phyloP scores from a whole-genome alignment of 1,140 invertebrate species.

The Diplogasteroides magnus region DNA sequence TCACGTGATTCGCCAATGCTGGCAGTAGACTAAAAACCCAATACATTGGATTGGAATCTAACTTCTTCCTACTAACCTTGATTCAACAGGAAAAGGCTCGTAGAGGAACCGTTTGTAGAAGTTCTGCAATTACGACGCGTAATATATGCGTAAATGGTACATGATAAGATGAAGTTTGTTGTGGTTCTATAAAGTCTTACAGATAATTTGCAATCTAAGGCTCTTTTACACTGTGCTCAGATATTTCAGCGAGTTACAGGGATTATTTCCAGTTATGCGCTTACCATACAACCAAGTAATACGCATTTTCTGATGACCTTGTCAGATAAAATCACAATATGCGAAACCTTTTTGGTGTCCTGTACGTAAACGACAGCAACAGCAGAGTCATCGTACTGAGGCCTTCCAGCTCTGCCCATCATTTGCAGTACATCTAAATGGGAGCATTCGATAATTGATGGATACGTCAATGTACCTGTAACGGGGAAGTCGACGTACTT shows the following conservation, averaged over 20 bases:
- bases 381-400: slow-evolving; percentile 88
- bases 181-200: too few species aligned
- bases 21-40: slow-evolving; percentile 71
- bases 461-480: slow-evolving; percentile 68
- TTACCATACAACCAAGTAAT: too few species aligned
- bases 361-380: slow-evolving; percentile 94
- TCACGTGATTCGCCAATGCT: slow-evolving; percentile 90
- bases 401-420: slow-evolving; percentile 95
- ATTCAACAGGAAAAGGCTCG: slow-evolving; percentile 98
- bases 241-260: too few species aligned
- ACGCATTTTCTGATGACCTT: too few species aligned
- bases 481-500: slow-evolving; percentile 99
- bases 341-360: slow-evolving; percentile 77
- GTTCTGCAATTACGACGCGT: slow-evolving; percentile 58
- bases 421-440: slow-evolving; percentile 78
- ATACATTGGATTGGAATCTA: neutral
- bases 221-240: too few species aligned
- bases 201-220: too few species aligned
- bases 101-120: slow-evolving; percentile 99
- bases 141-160: neutral
- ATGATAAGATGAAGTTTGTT: too few species aligned
- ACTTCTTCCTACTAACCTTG: slow-evolving; percentile 63
- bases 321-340: too few species aligned
- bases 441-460: neutral
- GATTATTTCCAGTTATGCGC: too few species aligned